A percentile compares a stretch with the other conserved stretches of the same genome.
Evolutionary conservation across 2,797 vertebrate species (phyloP).

Genomic region (Menidia menidia): DNA sequence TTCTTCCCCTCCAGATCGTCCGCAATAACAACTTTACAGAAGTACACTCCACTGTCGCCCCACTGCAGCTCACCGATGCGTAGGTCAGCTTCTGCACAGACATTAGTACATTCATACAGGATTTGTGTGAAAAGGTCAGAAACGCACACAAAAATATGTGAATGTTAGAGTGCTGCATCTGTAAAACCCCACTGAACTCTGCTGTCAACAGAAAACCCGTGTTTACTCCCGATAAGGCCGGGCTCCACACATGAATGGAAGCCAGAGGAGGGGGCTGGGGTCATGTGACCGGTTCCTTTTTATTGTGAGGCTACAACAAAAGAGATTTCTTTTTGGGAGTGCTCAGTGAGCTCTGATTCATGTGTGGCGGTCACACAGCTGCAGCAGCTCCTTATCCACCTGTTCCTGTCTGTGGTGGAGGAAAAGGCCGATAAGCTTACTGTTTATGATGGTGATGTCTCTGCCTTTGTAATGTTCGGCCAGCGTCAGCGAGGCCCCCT

Average conservation of each 20-base stretch:
- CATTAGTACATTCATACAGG: conserved; percentile 6
- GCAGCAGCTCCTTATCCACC: conserved; percentile 8
- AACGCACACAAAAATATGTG: not conserved
- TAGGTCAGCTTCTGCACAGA: conserved; percentile 90
- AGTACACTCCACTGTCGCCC: conserved; percentile 98
- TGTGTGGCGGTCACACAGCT: conserved; percentile 38
- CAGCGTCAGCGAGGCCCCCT: conserved; percentile 90
- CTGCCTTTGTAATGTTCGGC: conserved; percentile 95
- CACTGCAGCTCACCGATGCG: conserved; percentile 94
- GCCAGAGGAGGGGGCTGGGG: conserved; percentile 16
- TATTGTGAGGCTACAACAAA: conserved; percentile 76
- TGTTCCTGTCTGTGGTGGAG: not conserved
- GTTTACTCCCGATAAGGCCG: conserved; percentile 68
- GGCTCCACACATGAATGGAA: conserved; percentile 26
- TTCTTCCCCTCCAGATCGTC: conserved; percentile 95
- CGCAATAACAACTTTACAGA: conserved; percentile 91
- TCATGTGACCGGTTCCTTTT: conserved; percentile 30
- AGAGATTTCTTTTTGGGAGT: conserved; percentile 69
- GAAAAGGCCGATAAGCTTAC: conserved; percentile 78
- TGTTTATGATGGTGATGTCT: conserved; percentile 92
- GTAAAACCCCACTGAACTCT: not conserved
- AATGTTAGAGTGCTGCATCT: not conserved
- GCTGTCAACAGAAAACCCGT: conserved; percentile 28
- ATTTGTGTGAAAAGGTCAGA: not conserved
- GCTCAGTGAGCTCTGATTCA: conserved; percentile 57